Percentiles rank a stretch among this genome's conserved stretches.
phyloP scores from a whole-genome alignment of 23 tunicate species.

The Botrylloides violaceus region DNA sequence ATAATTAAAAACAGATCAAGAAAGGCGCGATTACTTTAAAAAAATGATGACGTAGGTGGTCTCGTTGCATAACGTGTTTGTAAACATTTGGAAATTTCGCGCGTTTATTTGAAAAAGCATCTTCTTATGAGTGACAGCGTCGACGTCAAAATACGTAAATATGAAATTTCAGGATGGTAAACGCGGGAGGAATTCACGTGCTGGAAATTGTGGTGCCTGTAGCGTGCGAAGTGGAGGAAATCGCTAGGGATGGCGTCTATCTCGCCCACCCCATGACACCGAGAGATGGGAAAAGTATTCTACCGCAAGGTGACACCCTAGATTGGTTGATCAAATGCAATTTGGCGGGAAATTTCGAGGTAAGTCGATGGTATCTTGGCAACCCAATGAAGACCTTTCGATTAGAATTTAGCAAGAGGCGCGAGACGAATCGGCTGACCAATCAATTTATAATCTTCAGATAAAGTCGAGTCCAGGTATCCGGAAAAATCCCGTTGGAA shows the following conservation, averaged over 20 bases:
- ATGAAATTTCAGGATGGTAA: slow-evolving; percentile 14
- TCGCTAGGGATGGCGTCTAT: slow-evolving; percentile 23
- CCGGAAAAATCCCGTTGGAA: not conserved
- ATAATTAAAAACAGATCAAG: too few relatives aligned
- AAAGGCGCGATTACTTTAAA: too few relatives aligned
- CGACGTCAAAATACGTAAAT: too few relatives aligned
- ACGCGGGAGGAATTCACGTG: slow-evolving; percentile 21
- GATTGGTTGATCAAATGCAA: slow-evolving; percentile 21
- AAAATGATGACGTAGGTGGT: too few relatives aligned
- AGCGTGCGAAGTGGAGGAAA: slow-evolving; percentile 9
- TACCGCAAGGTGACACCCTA: slow-evolving; percentile 4
- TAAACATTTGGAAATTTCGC: too few relatives aligned
- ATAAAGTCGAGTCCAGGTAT: not conserved
- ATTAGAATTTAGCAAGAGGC: too few relatives aligned
- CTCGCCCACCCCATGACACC: not conserved
- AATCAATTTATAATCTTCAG: not conserved
- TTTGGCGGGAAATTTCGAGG: slow-evolving; percentile 13
- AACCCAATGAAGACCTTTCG: too few relatives aligned
- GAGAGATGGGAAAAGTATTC: not conserved
- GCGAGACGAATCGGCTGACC: too few relatives aligned
- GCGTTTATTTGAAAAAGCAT: too few relatives aligned
- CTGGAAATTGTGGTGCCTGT: slow-evolving; percentile 1
- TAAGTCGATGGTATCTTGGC: too few relatives aligned
- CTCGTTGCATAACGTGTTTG: too few relatives aligned
- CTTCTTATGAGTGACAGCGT: too few relatives aligned